A percentile compares a stretch with the other conserved stretches of the same genome.
Conservation (phyloP, 2,113 vertebrate species). For the Hypocryptadius cinnamomeus region DNA sequence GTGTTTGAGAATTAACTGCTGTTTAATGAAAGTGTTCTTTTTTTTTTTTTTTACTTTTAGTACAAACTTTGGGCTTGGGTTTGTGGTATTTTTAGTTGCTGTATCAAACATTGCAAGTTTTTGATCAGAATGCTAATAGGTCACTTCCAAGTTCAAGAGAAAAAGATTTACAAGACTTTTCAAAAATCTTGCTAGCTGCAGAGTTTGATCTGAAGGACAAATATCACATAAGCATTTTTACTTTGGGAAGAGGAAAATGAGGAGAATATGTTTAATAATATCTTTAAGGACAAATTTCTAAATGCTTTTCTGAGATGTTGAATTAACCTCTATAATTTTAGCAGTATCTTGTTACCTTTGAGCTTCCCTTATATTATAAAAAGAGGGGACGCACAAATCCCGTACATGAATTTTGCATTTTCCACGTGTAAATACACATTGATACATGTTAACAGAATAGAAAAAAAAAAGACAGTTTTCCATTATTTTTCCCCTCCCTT, state of each 20-base stretch:
- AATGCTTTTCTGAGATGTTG: neutral
- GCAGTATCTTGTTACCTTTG: neutral
- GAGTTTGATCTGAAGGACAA: neutral
- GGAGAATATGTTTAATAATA: neutral
- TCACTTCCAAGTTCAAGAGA: neutral
- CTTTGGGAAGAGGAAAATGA: neutral
- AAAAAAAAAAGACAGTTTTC: neutral
- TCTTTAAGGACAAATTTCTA: neutral
- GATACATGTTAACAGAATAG: neutral
- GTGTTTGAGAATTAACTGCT: neutral
- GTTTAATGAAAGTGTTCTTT: neutral
- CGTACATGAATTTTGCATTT: fast-evolving
- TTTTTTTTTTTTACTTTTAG: neutral
- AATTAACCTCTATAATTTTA: neutral
- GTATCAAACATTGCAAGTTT: neutral
- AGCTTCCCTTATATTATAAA: neutral
- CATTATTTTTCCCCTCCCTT: neutral
- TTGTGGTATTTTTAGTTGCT: neutral
- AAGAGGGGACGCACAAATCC: fast-evolving
- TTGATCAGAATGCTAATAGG: neutral
- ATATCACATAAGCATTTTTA: neutral
- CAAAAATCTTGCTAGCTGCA: neutral
- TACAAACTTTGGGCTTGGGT: neutral
- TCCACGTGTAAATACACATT: neutral
- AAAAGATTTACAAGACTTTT: neutral